Base-by-base conservation (phyloP, 1,140 invertebrate genomes). In the Papilio glaucus region DNA sequence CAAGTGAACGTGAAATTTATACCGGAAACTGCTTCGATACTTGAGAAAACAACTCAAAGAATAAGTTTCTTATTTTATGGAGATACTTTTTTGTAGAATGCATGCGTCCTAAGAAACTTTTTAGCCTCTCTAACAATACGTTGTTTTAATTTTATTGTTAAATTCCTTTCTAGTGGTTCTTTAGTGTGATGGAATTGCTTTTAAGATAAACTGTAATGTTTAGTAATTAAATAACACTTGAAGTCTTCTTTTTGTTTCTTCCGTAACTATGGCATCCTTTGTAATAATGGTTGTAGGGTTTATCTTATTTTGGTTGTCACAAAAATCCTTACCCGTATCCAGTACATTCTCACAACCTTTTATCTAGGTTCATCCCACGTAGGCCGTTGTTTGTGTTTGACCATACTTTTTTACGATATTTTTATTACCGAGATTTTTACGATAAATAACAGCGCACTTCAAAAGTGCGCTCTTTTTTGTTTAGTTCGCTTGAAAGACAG, bases 51-150 rank as follows among this genome's bases (percentile, higher is more conserved):
- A 65, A 38, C 37, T 65, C 29, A 38, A 41, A 65, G 62, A 38
- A 65, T 65, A 65, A 65, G 62, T 65, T 65, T 65, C 15, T 65
- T 41, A 65, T 37, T 65, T 65, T 65, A 65, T 65, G 33, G 62
- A 65, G 13, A 65, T 65, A 65, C 62, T 65, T 65, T 33, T 65
- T 65, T 65, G 62, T 39, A 65, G 62, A 65, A 39, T 65, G 62
- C 15, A 65, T 65, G 62, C 62, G 39, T 21, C n/a, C 37, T 1
- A 39, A 21, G 62, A 65, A 63, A 29, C 37, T 39, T 65, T 29
- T 39, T 65, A 38, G 62, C 62, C 8, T 33, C 33, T 39, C 37
- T 65, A 24, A 65, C 62, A 21, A 65, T 18, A 39, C 9, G 15
- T 38, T 62, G 13, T 62, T 39, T 65, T 65, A n/a, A 38, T 38